phyloP scores from a whole-genome alignment of 2,797 vertebrate genomes.

The Crossoptilon crossoptilon region DNA sequence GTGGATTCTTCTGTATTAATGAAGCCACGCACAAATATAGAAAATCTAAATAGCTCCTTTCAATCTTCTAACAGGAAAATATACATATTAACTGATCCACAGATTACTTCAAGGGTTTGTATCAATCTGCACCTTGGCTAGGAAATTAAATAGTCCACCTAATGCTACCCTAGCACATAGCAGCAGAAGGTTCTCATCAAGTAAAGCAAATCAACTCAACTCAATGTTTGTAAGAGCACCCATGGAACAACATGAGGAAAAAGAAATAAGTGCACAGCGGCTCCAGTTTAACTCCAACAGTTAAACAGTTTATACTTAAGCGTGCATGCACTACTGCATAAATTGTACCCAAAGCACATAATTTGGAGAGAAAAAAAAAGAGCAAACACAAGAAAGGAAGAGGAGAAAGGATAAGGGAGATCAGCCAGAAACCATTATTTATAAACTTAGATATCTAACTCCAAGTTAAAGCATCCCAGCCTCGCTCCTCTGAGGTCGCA shows the following conservation, averaged over 20 bases:
- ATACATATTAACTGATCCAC: not conserved
- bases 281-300: not conserved
- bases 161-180: not conserved
- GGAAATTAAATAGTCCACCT: conserved; percentile 27
- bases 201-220: not conserved
- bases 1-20: not conserved
- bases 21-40: not conserved
- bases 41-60: conserved; percentile 5
- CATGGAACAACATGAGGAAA: not conserved
- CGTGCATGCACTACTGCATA: not conserved
- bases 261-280: not conserved
- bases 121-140: not conserved
- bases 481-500: not conserved
- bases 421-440: not conserved
- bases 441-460: not conserved
- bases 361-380: not conserved
- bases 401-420: not conserved
- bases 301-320: conserved; percentile 17
- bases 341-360: not conserved
- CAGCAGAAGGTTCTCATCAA: not conserved
- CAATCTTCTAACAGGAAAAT: conserved; percentile 29
- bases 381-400: not conserved
- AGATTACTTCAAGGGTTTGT: conserved; percentile 26
- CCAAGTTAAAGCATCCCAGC: not conserved
- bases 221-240: not conserved